Evolutionary conservation across 2,797 vertebrate species (phyloP).

Genomic region (Salmo trutta): DNA sequence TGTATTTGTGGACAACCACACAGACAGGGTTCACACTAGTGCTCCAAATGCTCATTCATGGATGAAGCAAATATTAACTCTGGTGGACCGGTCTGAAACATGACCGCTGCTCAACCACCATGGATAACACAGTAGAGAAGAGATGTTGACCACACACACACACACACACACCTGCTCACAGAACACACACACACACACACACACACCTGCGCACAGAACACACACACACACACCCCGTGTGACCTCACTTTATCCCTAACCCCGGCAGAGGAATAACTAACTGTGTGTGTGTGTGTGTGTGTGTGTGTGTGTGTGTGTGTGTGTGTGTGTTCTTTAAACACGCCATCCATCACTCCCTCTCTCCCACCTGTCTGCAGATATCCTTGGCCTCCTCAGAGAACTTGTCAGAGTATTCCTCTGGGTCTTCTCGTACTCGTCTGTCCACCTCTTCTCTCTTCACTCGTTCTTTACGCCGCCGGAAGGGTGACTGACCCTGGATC

Average conservation of each 20-base stretch:
- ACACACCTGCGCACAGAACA: not conserved
- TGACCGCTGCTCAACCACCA: not conserved
- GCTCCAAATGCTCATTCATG: not conserved
- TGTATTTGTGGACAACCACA: conserved; percentile 1
- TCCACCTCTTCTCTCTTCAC: conserved; percentile 88
- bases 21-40: not conserved
- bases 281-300: not conserved
- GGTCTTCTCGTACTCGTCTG: conserved; percentile 83
- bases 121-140: not conserved
- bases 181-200: not conserved
- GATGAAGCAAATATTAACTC: conserved; percentile 15
- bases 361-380: conserved; percentile 89
- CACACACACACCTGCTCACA: not conserved
- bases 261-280: not conserved
- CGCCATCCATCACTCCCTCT: not conserved
- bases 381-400: conserved; percentile 87
- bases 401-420: conserved; percentile 85
- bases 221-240: not conserved
- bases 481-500: conserved; percentile 91
- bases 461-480: conserved; percentile 87
- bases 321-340: not conserved
- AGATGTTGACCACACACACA: not conserved
- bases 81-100: not conserved
- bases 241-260: not conserved
- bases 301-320: no score